Evolutionary conservation across 2,113 vertebrate genomes (phyloP).

Genomic region (Aythya baeri): DNA sequence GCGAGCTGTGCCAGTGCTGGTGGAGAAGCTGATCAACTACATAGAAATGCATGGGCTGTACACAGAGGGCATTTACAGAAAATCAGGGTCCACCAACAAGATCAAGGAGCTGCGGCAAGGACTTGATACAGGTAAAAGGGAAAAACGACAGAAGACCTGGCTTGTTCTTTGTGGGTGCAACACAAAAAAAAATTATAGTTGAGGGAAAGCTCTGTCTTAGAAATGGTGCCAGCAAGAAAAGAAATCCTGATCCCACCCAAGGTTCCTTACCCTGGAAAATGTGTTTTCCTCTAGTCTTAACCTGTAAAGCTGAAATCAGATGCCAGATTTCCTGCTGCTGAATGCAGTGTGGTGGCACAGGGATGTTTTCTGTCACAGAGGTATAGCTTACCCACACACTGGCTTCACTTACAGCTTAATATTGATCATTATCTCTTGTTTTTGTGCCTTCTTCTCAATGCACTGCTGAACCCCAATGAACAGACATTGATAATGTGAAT

Average conservation of each 20-base stretch:
- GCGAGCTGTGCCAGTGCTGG: slow-evolving; percentile 89
- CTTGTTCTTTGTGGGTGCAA: not conserved
- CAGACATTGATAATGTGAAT: slow-evolving; percentile 91
- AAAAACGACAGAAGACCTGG: fast-evolving
- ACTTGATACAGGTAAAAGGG: slow-evolving; percentile 87
- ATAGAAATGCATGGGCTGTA: slow-evolving; percentile 99
- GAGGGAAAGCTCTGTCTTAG: not conserved
- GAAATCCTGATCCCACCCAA: not conserved
- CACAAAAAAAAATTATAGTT: not conserved
- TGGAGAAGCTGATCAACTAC: slow-evolving; percentile 98
- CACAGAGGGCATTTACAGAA: slow-evolving; percentile 97
- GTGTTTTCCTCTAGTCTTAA: not conserved
- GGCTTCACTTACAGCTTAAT: not conserved
- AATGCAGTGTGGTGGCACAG: fast-evolving
- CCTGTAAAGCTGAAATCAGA: not conserved
- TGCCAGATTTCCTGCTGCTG: not conserved
- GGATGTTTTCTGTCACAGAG: not conserved
- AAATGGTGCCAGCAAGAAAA: not conserved
- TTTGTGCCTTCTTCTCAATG: not conserved
- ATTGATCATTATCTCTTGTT: not conserved
- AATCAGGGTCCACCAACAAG: slow-evolving; percentile 96
- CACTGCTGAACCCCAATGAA: not conserved
- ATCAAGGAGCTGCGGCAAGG: slow-evolving; percentile 95
- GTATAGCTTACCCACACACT: not conserved
- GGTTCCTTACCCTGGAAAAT: not conserved